Evolutionary conservation across 1,140 invertebrate genomes (phyloP), one percentile per base, ranked within the genome.

Genomic region (Gryon sp.): DNA sequence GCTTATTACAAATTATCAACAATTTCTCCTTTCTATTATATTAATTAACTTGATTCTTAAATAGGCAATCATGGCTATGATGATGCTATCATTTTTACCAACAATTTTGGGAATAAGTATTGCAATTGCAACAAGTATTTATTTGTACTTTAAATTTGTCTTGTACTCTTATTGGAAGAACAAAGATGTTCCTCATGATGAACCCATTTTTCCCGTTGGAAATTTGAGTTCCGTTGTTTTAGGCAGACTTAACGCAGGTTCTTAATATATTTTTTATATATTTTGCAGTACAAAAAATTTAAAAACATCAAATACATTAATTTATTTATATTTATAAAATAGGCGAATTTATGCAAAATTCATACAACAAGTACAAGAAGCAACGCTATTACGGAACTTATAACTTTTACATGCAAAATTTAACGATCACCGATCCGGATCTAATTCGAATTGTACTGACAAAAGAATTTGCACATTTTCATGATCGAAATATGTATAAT

Each of bases 401-500:
- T 72, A 87, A 86, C 3, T 89, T 90, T 41, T 86, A 84, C 9
- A 82, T 86, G 52, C 90, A 90, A 3, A 85, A 85, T 16, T 59
- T 91, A 2, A 78, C 90, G 2, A 55, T 89, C 7, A 73, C 86
- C 4, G 91, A 92, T 83, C 88, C 89, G 0, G 89, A 90, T 53
- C 76, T 92, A 7, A 86, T 91, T 0, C 86, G 87, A 65, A 4
- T 80, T 0, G 82, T 92, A 7, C 32, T 91, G 1, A 87, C 88
- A 0, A 91, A 89, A 53, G 90, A 91, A 72, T 91, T 91, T 52
- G 30, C 80, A 2, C 78, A 88, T 70, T 92, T 92, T 80, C 80
- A 82, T 16, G 86, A 90, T 68, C 82, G 89, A 36, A 88, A 87
- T 11, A 4, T 89, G 3, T 85, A 88, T 18, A 80, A 84, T 14